Base-by-base conservation (phyloP, 2,888 invertebrate species). In the Dusona sp. region DNA sequence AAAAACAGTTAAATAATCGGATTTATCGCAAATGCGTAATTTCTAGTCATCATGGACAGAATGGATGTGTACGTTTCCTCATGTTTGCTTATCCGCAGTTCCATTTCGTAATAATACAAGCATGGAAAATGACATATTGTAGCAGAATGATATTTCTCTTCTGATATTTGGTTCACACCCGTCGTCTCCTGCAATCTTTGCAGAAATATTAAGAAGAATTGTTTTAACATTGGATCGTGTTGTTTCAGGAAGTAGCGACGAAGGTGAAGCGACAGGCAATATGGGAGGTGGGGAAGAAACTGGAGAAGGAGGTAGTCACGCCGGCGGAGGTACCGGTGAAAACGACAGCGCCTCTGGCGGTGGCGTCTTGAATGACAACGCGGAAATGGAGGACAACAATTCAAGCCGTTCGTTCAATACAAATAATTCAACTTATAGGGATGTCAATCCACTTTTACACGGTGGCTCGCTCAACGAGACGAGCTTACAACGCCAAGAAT, bases 361-460 rank as follows among this genome's bases (percentile, higher is more conserved):
- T 95, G 94, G n/a, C 94, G 95, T 95, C 90, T 95, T 95, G 92
- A 96, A 95, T 93, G 96, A 96, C 94, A 96, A 96, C 72, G 86
- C 89, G 70, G 90, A 89, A 85, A 89, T 88, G 87, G 88, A 90
- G 70, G 89, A 89, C 33, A 88, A 83, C 85, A 85, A 89, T 83
- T 89, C 88, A 72, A 67, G 85, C 22, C 88, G 89, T 64, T 89
- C 89, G 22, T 88, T 82, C 57, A 89, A 86, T 61, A 79, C 80
- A 72, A 88, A 80, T 70, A 90, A 91, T 79, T 88, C 91, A 7
- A 87, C 88, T 75, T 92, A 91, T 85, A 90, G 89, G 57, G 91
- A 92, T 65, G 86, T 90, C 83, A 91, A 91, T 79, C 85, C 89
- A 29, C 89, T 90, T 33, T 88, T 84, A 45, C 91, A 90, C 70